Evolutionary conservation across 1,140 invertebrate genomes (phyloP), one percentile per base, ranked within the genome.

Genomic region (Battus philenor): DNA sequence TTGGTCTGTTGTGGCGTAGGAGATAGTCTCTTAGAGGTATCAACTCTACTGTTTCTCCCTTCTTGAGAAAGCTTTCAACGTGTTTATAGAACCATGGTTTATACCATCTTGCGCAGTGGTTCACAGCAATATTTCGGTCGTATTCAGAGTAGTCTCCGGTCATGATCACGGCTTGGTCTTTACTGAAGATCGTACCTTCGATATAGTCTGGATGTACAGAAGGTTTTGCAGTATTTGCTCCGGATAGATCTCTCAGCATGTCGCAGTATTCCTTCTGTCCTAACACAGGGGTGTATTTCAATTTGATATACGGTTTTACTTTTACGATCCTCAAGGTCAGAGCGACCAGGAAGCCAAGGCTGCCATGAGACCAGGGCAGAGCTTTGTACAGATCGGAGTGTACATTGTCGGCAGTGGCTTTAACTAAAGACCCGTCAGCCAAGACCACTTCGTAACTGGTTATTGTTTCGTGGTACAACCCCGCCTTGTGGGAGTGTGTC

Each of bases 41-140:
- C 65, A 93, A 92, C 68, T 96, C 94, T 1, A 69, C 77, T 5
- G 59, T 50, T 65, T 84, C 77, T 1, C 80, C 79, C 51, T 73
- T 83, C 1, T 61, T 13, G 2, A 89, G 62, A 38, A 88, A 86
- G 0, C 70, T 76, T 60, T 93, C 88, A 0, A 94, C 94, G 61
- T 96, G 93, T 49, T 91, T 91, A 68, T 92, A 95, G 80, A 95
- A 95, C 94, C 94, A 95, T 0, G 93, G 94, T 61, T 95, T 95
- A 77, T 93, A 92, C 90, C 92, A 95, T 18, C 80, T 83, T 0
- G 93, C 92, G 54, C 95, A 93, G 26, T 85, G 59, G 64, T 95
- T 95, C 0, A 94, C 66, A 73, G 59, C 52, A 4, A 82, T 49
- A 2, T 63, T 70, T 4, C 64, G 54, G 32, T 86, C 78, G 43